Conservation (phyloP, 2,888 invertebrate genomes). For the Trachelus stipa region DNA sequence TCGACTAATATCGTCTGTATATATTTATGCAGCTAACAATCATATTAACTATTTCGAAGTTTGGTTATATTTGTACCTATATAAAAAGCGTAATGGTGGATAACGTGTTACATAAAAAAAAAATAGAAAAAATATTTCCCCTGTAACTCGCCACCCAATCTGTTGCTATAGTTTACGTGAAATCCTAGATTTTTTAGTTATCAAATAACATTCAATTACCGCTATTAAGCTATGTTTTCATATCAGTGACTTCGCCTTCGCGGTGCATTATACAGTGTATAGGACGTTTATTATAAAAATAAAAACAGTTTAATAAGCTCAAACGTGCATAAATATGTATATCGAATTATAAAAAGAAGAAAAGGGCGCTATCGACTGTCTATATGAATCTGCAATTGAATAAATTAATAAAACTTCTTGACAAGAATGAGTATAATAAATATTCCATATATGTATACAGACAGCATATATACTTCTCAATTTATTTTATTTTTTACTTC, state of each 20-base stretch:
- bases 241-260: neutral
- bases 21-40: neutral
- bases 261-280: neutral
- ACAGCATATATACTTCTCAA: neutral
- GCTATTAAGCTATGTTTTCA: neutral
- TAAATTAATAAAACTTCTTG: neutral
- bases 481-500: neutral
- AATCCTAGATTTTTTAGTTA: neutral
- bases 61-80: neutral
- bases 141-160: too few relatives aligned
- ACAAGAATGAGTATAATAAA: neutral
- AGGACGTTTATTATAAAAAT: neutral
- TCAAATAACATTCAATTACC: neutral
- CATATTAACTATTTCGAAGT: neutral
- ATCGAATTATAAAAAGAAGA: neutral
- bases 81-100: neutral
- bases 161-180: too few relatives aligned
- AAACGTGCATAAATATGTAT: neutral
- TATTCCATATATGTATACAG: neutral
- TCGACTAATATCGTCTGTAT: neutral
- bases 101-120: neutral
- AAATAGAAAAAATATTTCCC: neutral
- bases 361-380: neutral
- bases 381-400: neutral
- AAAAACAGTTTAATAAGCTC: neutral